Conservation (phyloP, 2,797 vertebrate genomes). For the Avahi laniger region DNA sequence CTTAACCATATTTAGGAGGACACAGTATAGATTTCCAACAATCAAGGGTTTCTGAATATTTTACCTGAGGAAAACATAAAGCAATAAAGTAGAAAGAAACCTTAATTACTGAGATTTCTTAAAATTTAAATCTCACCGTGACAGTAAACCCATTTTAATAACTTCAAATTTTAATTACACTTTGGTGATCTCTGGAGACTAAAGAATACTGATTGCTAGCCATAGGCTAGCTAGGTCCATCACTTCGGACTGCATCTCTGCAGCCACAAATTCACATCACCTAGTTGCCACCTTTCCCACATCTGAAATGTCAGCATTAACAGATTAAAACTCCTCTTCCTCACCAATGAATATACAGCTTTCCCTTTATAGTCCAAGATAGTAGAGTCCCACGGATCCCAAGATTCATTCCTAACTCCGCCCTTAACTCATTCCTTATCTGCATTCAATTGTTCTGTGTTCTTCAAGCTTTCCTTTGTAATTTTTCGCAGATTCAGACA, state of each 20-base stretch:
- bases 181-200: not conserved
- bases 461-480: not conserved
- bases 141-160: constrained; percentile 3
- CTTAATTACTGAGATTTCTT: not conserved
- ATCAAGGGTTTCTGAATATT: not conserved
- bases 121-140: not conserved
- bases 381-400: not conserved
- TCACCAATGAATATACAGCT: not conserved
- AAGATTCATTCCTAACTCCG: not conserved
- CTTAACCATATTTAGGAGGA: not conserved
- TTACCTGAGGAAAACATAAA: constrained; percentile 45
- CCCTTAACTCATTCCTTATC: not conserved
- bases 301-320: not conserved
- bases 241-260: not conserved
- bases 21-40: not conserved
- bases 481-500: not conserved
- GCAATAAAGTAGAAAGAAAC: not conserved
- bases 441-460: not conserved
- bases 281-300: not conserved
- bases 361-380: not conserved
- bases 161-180: not conserved
- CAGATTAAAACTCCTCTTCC: not conserved
- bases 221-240: not conserved
- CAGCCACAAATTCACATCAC: not conserved
- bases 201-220: not conserved